A percentile compares a stretch with the other conserved stretches of the same genome.
phyloP scores from a whole-genome alignment of 2,888 invertebrate genomes.

The Saturnia japonica region DNA sequence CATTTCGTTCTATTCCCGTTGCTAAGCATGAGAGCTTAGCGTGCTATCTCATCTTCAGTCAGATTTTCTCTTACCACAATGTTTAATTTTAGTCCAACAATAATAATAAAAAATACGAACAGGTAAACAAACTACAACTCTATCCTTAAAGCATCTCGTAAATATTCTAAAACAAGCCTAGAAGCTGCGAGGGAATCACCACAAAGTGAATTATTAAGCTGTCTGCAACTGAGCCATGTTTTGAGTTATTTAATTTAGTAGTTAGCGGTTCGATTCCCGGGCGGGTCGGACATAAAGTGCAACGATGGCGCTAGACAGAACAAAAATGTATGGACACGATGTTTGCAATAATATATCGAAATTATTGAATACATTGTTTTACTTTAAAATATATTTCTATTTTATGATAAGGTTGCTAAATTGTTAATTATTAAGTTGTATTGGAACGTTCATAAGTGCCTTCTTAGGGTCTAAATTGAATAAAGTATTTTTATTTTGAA shows the following conservation, averaged over 20 bases:
- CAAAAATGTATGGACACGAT: constrained; percentile 5
- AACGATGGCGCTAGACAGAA: constrained; percentile 23
- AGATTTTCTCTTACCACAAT: too few relatives aligned
- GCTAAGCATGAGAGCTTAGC: too few relatives aligned
- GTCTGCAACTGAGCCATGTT: constrained; percentile 41
- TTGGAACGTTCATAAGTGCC: too few relatives aligned
- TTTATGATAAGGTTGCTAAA: too few relatives aligned
- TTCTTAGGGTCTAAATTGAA: too few relatives aligned
- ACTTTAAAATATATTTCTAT: not conserved
- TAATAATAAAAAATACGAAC: not conserved
- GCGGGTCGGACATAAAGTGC: constrained; percentile 36
- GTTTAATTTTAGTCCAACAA: not conserved
- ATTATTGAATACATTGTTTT: not conserved
- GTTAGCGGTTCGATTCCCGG: constrained; percentile 45
- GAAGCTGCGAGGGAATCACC: constrained; percentile 18
- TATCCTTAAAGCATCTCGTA: not conserved
- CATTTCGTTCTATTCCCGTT: too few relatives aligned
- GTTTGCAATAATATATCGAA: not conserved
- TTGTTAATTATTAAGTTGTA: too few relatives aligned
- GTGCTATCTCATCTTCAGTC: too few relatives aligned
- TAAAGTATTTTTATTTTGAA: too few relatives aligned
- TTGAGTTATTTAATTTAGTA: constrained; percentile 52
- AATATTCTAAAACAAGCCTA: not conserved
- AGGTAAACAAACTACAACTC: not conserved
- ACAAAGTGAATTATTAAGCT: constrained; percentile 47